Base-by-base conservation (phyloP, 2,113 vertebrate species). In the Helogale parvula region DNA sequence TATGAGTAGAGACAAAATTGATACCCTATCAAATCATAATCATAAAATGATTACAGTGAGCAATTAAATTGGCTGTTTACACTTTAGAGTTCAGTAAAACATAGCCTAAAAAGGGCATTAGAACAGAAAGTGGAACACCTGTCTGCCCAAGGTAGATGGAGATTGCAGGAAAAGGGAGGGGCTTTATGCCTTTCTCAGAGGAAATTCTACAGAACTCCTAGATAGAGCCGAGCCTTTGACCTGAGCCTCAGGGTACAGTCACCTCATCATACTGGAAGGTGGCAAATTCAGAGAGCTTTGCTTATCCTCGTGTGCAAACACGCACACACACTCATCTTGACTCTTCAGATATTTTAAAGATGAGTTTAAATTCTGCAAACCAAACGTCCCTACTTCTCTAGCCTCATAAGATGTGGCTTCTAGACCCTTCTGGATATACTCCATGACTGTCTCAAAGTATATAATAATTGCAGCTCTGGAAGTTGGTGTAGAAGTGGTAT, bases 11-110 rank as follows among this genome's bases (percentile, higher is more conserved):
- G 71, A 84, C 54, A 90, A 68, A 96, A 86, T 11, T 91, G 82
- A 79, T 84, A 71, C 10, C 19, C 57, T 94, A 90, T 96, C 88
- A 77, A 87, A 33, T 80, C 71, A 76, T 87, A 76, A 81, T 90
- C 87, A 96, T 95, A 93, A 97, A 96, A 71, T 90, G 87, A 97
- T 94, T 92, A 77, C 11, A 12, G 16, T 31, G 52, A 96, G 35
- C 21, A 88, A 68, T 95, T 52, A 80, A 86, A 21, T 31, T 52
- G 38, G 19, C 65, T 89, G 1, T 19, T 17, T 50, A 35, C 16
- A 69, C 72, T 76, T 54, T 47, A 47, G 11, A 85, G 57, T 80
- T 91, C 82, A 81, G 63, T 66, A 41, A 92, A 50, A 74, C 25
- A 50, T 50, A n/a, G 54, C 50, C 83, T 86, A n/a, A 76, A 74